Evolutionary conservation across 2,113 vertebrate genomes (phyloP).

Genomic region (Cheirogaleus medius): DNA sequence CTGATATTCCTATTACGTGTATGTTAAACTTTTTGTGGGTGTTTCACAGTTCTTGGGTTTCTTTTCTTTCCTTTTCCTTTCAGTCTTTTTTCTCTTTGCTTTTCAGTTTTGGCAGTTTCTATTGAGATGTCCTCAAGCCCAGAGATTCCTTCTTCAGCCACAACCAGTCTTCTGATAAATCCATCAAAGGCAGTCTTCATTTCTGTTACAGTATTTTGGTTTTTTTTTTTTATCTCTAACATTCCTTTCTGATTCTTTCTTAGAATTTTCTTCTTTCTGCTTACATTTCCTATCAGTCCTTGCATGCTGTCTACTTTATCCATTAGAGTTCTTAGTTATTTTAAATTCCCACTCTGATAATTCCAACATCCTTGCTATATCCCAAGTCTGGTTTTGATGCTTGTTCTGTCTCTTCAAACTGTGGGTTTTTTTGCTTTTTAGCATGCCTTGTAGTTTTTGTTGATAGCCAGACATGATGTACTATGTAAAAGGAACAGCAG

Average conservation of each 20-base stretch:
- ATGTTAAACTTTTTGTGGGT: not conserved
- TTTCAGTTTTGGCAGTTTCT: not conserved
- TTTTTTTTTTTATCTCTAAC: not conserved
- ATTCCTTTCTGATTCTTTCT: not conserved
- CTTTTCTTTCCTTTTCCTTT: not conserved
- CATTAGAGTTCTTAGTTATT: not conserved
- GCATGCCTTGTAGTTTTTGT: not conserved
- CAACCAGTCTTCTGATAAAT: not conserved
- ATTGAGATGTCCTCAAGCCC: not conserved
- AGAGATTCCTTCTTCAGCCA: not conserved
- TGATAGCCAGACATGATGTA: not conserved
- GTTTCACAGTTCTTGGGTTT: not conserved
- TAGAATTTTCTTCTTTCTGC: not conserved
- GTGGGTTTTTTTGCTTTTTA: not conserved
- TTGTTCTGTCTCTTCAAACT: not conserved
- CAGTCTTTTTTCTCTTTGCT: not conserved
- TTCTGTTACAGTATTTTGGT: not conserved
- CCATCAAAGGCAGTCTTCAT: not conserved
- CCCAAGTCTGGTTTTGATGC: not conserved
- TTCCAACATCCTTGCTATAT: not conserved
- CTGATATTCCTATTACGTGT: not conserved
- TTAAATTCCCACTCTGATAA: not conserved
- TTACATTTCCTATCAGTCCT: not conserved
- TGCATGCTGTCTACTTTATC: not conserved
- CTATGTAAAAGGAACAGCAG: not conserved